Evolutionary conservation across 1,140 invertebrate genomes (phyloP).

Genomic region (Brachionus calyciflorus): DNA sequence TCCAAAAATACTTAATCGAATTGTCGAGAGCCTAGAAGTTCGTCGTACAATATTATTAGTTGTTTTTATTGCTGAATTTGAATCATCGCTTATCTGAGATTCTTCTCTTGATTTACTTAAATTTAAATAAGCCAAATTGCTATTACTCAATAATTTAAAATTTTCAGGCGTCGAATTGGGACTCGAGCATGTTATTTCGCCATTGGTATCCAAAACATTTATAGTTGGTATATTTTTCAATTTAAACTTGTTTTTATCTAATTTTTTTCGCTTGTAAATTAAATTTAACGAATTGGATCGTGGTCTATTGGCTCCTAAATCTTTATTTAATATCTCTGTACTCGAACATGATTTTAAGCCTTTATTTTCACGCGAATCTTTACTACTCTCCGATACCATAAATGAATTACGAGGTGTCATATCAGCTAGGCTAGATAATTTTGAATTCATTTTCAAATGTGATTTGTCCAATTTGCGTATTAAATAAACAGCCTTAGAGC

Average conservation of each 20-base stretch:
- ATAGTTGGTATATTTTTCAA: slow-evolving; percentile 18
- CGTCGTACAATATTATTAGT: not conserved
- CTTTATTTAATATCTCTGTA: not conserved
- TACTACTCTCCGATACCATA: not conserved
- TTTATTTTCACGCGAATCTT: not conserved
- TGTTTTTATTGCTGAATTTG: not conserved
- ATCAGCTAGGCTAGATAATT: not conserved
- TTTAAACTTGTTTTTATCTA: not conserved
- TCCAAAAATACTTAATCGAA: slow-evolving; percentile 14
- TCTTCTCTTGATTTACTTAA: not conserved
- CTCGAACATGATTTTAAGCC: not conserved
- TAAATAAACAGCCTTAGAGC: not conserved
- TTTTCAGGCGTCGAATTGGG: not conserved
- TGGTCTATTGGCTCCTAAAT: not conserved
- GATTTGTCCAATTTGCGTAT: slow-evolving; percentile 34
- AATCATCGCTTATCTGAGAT: not conserved
- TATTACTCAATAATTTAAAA: not conserved
- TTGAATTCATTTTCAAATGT: slow-evolving; percentile 35
- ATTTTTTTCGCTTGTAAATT: slow-evolving; percentile 3
- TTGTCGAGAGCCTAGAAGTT: not conserved
- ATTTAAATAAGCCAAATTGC: not conserved
- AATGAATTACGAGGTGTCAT: slow-evolving; percentile 10
- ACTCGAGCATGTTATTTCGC: not conserved
- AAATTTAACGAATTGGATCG: slow-evolving; percentile 2
- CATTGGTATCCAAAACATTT: not conserved